These are phyloP conservation scores for Phlogophora meticulosa DNA, from an alignment of 2,888 invertebrate species.

Conservation along the genomic window DNA sequence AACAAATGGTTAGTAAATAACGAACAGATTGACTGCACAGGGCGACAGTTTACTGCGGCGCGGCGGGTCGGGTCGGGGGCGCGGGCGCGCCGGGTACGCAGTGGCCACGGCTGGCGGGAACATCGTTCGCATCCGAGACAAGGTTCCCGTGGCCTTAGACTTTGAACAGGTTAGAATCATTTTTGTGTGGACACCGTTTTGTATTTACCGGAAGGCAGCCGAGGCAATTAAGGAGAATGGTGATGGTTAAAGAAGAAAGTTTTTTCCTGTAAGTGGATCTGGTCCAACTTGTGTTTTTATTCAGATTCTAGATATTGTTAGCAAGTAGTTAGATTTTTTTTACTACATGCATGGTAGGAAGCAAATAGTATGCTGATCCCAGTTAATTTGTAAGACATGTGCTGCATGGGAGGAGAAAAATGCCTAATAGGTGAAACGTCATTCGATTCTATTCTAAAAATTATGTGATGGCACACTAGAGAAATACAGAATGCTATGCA, in stretches of 20 bases:
- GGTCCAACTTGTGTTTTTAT: neutral
- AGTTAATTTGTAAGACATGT: neutral
- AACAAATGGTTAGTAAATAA: slow-evolving; percentile 21
- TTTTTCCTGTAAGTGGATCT: slow-evolving; percentile 8
- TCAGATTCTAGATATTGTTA: neutral
- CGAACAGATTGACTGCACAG: slow-evolving; percentile 65
- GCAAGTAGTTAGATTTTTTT: slow-evolving; percentile 17
- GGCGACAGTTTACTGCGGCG: slow-evolving; percentile 86
- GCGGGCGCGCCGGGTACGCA: slow-evolving; percentile 80
- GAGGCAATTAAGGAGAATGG: neutral
- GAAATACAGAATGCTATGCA: neutral
- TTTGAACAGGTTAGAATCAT: slow-evolving; percentile 78
- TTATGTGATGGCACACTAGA: too few relatives aligned
- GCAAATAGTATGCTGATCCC: neutral
- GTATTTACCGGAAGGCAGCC: neutral
- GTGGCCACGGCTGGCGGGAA: slow-evolving; percentile 82
- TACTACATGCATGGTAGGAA: slow-evolving; percentile 7
- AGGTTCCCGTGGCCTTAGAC: slow-evolving; percentile 73
- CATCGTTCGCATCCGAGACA: slow-evolving; percentile 83
- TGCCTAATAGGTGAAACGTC: neutral
- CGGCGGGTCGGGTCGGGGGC: slow-evolving; percentile 78
- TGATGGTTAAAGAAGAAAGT: neutral
- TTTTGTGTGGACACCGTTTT: slow-evolving; percentile 20
- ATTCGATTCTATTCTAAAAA: neutral
- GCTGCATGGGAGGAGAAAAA: neutral